phyloP scores from a whole-genome alignment of 2,888 invertebrate species.

The Sarcophaga subvicina region DNA sequence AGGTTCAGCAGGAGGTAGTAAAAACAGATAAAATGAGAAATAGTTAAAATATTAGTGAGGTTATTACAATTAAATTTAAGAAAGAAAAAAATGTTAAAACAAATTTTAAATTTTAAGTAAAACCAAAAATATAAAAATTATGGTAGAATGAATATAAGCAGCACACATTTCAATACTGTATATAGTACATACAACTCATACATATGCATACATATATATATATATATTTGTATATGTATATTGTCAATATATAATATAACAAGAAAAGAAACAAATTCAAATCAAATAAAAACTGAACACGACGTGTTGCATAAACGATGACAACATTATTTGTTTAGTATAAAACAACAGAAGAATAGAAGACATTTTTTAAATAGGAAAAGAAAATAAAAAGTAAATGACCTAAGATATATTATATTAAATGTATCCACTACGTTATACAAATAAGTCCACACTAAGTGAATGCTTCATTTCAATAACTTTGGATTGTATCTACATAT shows the following conservation, averaged over 20 bases:
- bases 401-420: constrained; percentile 39
- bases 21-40: neutral
- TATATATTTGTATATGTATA: neutral
- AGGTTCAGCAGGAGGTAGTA: constrained; percentile 34
- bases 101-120: neutral
- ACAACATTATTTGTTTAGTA: constrained; percentile 51
- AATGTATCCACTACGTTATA: constrained; percentile 8
- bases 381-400: constrained; percentile 48
- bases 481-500: neutral
- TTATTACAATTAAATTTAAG: no score
- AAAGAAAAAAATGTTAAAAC: no score
- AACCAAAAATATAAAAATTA: constrained; percentile 24
- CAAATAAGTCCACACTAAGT: neutral
- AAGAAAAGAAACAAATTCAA: constrained; percentile 11
- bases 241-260: constrained; percentile 21
- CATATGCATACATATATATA: neutral
- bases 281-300: constrained; percentile 49
- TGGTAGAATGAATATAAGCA: constrained; percentile 16
- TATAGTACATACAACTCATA: no score
- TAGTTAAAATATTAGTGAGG: neutral
- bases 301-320: constrained; percentile 66
- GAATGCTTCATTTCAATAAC: neutral
- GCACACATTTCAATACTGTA: neutral
- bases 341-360: constrained; percentile 18
- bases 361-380: constrained; percentile 33